A percentile compares a stretch with the other conserved stretches of the same genome.
Conservation (phyloP, 2,797 vertebrate species). For the Podarcis siculus region DNA sequence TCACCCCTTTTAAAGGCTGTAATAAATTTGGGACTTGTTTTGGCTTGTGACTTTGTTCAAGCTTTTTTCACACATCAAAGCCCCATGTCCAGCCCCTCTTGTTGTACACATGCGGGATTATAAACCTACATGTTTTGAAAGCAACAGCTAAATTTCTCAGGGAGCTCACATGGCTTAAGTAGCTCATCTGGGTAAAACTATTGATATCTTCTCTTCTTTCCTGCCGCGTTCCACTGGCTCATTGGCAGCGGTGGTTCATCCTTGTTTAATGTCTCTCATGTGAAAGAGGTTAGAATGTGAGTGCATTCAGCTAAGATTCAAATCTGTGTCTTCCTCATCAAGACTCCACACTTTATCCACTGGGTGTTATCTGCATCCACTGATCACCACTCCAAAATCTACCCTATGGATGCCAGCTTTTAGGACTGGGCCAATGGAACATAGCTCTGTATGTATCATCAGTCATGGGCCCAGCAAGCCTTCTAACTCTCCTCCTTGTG, state of each 20-base stretch:
- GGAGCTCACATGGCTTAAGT: no score
- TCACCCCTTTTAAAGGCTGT: no score
- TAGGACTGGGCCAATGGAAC: neutral
- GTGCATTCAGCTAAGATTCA: neutral
- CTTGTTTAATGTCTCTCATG: no score
- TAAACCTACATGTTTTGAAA: neutral
- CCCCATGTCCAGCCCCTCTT: neutral
- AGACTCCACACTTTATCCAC: no score
- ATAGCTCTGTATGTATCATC: neutral
- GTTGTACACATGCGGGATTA: no score
- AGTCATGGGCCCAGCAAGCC: no score
- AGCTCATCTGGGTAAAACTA: neutral
- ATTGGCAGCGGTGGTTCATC: no score
- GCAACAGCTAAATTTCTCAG: neutral
- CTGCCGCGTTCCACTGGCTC: no score
- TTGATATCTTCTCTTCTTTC: neutral
- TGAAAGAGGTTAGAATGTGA: neutral
- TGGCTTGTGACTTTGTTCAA: no score
- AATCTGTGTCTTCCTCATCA: neutral
- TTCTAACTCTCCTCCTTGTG: neutral
- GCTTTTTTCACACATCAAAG: neutral
- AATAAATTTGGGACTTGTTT: no score
- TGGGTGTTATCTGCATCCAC: neutral
- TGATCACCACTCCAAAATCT: neutral
- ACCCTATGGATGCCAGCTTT: no score